Conservation (phyloP, 2,888 invertebrate species). For the Drosophila merina region DNA sequence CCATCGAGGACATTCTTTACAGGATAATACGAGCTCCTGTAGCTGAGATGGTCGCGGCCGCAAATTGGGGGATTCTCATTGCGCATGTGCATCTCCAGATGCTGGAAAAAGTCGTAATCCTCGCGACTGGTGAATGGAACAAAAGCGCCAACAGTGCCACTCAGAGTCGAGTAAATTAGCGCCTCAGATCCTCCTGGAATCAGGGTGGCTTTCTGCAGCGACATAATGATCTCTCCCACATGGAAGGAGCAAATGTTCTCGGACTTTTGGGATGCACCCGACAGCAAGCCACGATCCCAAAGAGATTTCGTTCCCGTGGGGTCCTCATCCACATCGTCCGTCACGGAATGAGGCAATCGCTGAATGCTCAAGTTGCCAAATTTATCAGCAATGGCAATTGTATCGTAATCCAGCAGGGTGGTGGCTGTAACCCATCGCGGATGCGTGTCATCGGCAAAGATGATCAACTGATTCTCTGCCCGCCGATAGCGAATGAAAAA, state of each 20-base stretch:
- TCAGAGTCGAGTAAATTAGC: conserved; percentile 97
- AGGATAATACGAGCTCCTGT: conserved; percentile 98
- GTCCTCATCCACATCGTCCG: conserved; percentile 99
- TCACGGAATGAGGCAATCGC: conserved; percentile 94
- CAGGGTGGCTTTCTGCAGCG: conserved; percentile 97
- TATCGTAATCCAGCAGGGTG: conserved; percentile 97
- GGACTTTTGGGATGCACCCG: conserved; percentile 98
- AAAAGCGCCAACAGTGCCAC: conserved; percentile 96
- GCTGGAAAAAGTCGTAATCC: conserved; percentile 99
- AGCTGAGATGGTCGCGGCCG: conserved; percentile 98
- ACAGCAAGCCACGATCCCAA: conserved; percentile 96
- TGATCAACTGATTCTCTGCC: conserved; percentile 97
- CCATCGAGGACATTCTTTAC: conserved; percentile 98
- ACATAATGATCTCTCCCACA: conserved; percentile 97
- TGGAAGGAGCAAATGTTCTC: conserved; percentile 97
- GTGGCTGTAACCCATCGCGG: conserved; percentile 98
- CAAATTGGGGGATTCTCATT: conserved; percentile 98
- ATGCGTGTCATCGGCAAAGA: conserved; percentile 99
- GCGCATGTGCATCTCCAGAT: conserved; percentile 99
- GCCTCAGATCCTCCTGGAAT: conserved; percentile 99
- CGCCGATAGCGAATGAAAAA: conserved; percentile 97
- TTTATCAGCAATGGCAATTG: conserved; percentile 98
- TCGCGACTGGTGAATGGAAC: conserved; percentile 97
- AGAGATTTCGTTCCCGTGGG: conserved; percentile 99
- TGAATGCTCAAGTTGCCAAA: conserved; percentile 98